Percentiles rank a stretch among this genome's conserved stretches.
These are phyloP conservation scores for Acropora tenuis DNA, from an alignment of 64 coral and sea anemone species.

Conservation along the genomic window DNA sequence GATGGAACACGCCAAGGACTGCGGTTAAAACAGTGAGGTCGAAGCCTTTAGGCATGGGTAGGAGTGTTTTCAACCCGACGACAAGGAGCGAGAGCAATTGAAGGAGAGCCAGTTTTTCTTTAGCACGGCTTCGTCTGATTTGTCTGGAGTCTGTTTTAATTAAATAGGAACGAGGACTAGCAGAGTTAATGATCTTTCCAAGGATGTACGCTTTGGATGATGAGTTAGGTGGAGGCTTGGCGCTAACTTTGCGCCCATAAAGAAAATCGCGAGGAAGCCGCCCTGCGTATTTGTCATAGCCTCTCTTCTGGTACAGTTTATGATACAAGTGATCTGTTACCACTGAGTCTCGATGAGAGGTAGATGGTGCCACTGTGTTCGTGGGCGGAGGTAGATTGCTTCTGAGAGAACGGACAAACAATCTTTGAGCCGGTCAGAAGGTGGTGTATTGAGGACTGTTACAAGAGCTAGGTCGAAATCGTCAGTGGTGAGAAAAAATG, in stretches of 20 bases:
- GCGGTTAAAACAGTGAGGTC: no score
- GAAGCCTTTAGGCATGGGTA: no score
- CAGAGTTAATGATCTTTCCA: slow-evolving; percentile 14
- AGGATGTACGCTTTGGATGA: slow-evolving; percentile 25
- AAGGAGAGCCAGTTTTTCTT: not conserved
- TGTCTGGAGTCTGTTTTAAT: slow-evolving; percentile 35
- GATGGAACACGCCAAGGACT: no score
- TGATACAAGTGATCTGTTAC: not conserved
- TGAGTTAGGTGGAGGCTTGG: not conserved
- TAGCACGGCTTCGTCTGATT: slow-evolving; percentile 14
- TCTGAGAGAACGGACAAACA: slow-evolving; percentile 50
- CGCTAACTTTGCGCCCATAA: not conserved
- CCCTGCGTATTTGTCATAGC: slow-evolving; percentile 14
- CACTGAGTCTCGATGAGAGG: slow-evolving; percentile 8
- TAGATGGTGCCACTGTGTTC: not conserved
- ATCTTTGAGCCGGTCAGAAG: slow-evolving; percentile 27
- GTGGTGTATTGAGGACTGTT: slow-evolving; percentile 49
- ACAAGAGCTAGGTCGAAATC: slow-evolving; percentile 58
- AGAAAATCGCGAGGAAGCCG: slow-evolving; percentile 1
- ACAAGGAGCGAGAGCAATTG: no score
- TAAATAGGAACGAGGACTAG: slow-evolving; percentile 27
- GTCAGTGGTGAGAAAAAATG: slow-evolving; percentile 29
- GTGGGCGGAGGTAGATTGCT: slow-evolving; percentile 20
- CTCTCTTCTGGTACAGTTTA: slow-evolving; percentile 15
- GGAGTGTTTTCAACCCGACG: no score